These are phyloP conservation scores for Aphaenogaster rudis DNA, from an alignment of 1,140 invertebrate genomes.

Conservation along the genomic window DNA sequence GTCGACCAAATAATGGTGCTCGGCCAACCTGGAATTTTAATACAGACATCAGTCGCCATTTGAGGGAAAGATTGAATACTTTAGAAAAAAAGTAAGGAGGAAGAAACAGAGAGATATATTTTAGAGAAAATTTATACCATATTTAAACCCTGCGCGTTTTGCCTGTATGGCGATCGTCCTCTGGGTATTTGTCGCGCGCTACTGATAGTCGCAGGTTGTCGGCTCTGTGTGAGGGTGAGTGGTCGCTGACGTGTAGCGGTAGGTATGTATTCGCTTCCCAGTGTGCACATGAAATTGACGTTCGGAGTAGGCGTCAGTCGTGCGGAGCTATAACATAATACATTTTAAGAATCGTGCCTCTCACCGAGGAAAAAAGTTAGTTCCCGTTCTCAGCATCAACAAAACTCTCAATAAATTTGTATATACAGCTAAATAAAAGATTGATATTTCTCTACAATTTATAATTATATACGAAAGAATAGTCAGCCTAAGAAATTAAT, in stretches of 20 bases:
- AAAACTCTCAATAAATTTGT: background rate
- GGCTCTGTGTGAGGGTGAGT: slow-evolving; percentile 65
- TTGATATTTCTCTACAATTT: background rate
- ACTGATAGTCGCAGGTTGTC: slow-evolving; percentile 53
- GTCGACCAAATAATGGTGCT: slow-evolving; percentile 71
- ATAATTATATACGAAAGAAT: background rate
- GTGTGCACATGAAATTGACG: slow-evolving; percentile 81
- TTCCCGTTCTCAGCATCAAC: background rate
- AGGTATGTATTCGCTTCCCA: slow-evolving; percentile 74
- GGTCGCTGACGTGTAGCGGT: slow-evolving; percentile 71
- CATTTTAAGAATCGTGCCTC: background rate
- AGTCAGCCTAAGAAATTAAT: background rate
- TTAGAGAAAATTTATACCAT: slow-evolving; percentile 70
- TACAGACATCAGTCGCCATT: background rate
- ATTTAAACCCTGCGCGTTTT: slow-evolving; percentile 74
- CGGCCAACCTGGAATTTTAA: slow-evolving; percentile 70
- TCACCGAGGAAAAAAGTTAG: background rate
- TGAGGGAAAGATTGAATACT: background rate
- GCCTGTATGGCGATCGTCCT: slow-evolving; percentile 82
- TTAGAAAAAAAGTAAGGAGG: background rate
- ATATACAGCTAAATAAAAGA: background rate
- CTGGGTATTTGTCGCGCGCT: slow-evolving; percentile 76
- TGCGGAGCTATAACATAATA: slow-evolving; percentile 76
- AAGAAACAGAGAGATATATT: background rate
- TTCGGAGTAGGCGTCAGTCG: slow-evolving; percentile 75